These are phyloP conservation scores for Falco berigora DNA, from an alignment of 2,797 vertebrate genomes.

Conservation along the genomic window DNA sequence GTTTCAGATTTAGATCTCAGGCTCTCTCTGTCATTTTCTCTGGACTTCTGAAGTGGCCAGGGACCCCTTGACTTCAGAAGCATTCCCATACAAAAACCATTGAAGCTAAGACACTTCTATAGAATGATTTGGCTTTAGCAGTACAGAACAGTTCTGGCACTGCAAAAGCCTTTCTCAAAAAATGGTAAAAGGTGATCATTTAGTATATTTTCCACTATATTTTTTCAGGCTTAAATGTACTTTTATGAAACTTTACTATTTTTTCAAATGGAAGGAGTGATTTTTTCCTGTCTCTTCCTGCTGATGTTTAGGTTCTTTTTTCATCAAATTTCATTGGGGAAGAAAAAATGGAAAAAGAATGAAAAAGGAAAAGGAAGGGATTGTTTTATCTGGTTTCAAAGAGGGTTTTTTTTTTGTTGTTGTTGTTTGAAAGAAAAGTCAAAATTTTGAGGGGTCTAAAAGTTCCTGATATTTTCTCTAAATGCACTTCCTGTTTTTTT, in stretches of 20 bases:
- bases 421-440: neutral
- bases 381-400: neutral
- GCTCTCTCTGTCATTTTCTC: neutral
- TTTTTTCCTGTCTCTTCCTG: neutral
- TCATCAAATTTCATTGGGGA: neutral
- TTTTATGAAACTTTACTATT: neutral
- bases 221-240: neutral
- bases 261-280: neutral
- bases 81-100: neutral
- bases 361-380: neutral
- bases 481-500: neutral
- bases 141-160: too few species aligned
- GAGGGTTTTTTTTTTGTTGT: neutral
- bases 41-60: neutral
- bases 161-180: neutral
- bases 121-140: neutral
- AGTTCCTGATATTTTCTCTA: neutral
- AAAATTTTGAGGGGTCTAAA: neutral
- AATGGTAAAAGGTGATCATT: neutral
- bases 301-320: neutral
- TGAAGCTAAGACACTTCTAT: neutral
- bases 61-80: neutral
- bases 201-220: neutral
- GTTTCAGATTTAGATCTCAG: neutral
- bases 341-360: neutral